These are phyloP conservation scores for Aelia acuminata DNA, from an alignment of 2,888 invertebrate genomes.

Conservation along the genomic window DNA sequence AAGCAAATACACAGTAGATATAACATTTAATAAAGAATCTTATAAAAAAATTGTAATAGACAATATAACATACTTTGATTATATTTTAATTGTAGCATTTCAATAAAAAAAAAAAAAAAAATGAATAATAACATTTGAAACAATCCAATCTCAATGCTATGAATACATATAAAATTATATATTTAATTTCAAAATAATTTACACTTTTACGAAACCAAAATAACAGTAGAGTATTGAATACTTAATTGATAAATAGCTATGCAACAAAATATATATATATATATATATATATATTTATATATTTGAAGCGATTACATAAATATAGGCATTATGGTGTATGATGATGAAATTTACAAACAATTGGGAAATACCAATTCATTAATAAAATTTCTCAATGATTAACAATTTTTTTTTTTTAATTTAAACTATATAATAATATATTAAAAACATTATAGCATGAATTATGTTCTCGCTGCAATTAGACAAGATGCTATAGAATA, in stretches of 20 bases:
- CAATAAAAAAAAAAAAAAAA: not conserved
- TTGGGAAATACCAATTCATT: not conserved
- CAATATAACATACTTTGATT: not conserved
- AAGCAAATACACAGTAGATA: slow-evolving; percentile 11
- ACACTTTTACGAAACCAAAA: not conserved
- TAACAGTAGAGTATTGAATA: slow-evolving; percentile 22
- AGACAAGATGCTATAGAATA: slow-evolving; percentile 20
- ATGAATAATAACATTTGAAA: slow-evolving; percentile 21
- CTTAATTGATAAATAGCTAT: not conserved
- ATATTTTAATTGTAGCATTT: not conserved
- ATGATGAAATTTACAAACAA: not conserved
- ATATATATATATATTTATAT: too few relatives aligned
- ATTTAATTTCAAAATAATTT: slow-evolving; percentile 11
- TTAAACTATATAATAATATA: not conserved
- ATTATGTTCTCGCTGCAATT: slow-evolving; percentile 11
- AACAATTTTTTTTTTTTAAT: slow-evolving; percentile 51
- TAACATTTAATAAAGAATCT: not conserved
- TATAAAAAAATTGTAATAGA: not conserved
- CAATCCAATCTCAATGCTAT: not conserved
- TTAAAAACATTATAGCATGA: slow-evolving; percentile 33
- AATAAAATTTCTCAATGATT: slow-evolving; percentile 36
- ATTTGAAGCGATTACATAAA: slow-evolving; percentile 27
- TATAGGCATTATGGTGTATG: not conserved
- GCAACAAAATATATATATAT: too few relatives aligned
- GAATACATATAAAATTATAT: slow-evolving; percentile 10